These are phyloP conservation scores for Formica selysi DNA, from an alignment of 1,140 invertebrate species.

Conservation along the genomic window DNA sequence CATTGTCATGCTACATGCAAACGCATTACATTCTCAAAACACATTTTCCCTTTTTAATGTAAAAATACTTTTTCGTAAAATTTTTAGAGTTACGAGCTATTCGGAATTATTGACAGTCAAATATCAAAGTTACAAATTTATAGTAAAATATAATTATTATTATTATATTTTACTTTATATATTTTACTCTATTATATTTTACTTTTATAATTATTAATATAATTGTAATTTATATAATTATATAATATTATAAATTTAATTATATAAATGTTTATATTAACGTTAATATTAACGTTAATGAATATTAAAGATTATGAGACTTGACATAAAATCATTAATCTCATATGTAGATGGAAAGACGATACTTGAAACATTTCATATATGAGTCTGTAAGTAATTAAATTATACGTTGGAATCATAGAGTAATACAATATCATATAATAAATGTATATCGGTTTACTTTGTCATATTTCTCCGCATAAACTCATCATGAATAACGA, in stretches of 20 bases:
- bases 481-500: conserved; percentile 40
- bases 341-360: background rate
- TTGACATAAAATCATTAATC: background rate
- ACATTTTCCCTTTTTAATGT: background rate
- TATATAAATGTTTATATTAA: background rate
- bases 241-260: background rate
- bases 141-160: background rate
- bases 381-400: conserved; percentile 20
- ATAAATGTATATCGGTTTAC: conserved; percentile 25
- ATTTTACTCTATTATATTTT: too few species aligned
- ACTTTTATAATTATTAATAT: too few species aligned
- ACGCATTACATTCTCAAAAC: background rate
- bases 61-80: conserved; percentile 2
- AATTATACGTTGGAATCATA: conserved; percentile 5
- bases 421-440: conserved; percentile 31
- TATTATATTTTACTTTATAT: too few species aligned
- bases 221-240: background rate
- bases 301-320: background rate
- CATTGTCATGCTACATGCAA: conserved; percentile 4
- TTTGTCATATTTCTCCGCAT: conserved; percentile 29
- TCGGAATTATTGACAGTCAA: background rate
- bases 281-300: background rate
- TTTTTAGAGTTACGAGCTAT: background rate
- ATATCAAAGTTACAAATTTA: background rate
- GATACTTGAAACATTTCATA: background rate